A percentile compares a stretch with the other conserved stretches of the same genome.
phyloP scores from a whole-genome alignment of 2,113 vertebrate genomes.

The Dasyprocta punctata region DNA sequence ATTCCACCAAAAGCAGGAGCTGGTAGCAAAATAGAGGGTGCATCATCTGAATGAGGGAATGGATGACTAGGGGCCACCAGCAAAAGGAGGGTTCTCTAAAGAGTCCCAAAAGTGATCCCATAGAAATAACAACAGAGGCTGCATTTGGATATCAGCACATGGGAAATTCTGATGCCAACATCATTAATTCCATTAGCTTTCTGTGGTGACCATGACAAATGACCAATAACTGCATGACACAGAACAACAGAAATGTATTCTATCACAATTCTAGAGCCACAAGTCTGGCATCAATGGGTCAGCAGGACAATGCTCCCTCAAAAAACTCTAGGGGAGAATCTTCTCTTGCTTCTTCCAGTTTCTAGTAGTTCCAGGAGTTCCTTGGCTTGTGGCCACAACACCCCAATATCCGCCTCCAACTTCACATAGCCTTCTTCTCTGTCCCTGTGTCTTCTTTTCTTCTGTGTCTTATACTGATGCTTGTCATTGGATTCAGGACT shows the following conservation, averaged over 20 bases:
- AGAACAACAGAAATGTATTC: neutral
- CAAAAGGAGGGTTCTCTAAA: neutral
- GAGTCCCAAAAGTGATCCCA: neutral
- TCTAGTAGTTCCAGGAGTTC: neutral
- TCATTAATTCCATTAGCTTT: neutral
- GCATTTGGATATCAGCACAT: neutral
- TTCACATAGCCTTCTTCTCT: neutral
- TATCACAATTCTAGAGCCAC: neutral
- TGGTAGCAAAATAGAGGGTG: neutral
- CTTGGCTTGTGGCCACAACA: neutral
- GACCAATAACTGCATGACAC: neutral
- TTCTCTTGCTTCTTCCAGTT: neutral
- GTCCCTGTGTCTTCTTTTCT: neutral
- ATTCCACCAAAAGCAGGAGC: neutral
- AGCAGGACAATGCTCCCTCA: neutral
- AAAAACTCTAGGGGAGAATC: neutral
- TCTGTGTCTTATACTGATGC: neutral
- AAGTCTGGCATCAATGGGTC: neutral
- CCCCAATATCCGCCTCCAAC: neutral
- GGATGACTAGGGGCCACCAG: neutral
- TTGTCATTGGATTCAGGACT: neutral
- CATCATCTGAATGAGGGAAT: neutral
- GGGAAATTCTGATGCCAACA: neutral
- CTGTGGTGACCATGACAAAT: neutral
- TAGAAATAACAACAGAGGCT: neutral